A percentile compares a stretch with the other conserved stretches of the same genome.
Evolutionary conservation across 2,888 invertebrate species (phyloP).

Genomic region (Axea sp.): DNA sequence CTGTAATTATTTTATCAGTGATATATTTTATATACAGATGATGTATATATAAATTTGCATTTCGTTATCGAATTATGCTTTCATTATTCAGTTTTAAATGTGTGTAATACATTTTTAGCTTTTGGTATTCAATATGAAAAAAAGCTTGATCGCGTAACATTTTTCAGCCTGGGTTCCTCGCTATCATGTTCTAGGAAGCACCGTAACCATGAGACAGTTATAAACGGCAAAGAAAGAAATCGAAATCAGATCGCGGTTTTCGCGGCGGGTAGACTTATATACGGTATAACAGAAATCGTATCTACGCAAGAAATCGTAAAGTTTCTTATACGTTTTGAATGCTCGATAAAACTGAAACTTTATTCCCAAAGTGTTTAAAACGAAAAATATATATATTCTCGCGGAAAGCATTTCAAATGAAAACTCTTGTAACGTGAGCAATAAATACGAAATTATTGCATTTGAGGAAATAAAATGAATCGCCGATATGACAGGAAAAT

Average conservation of each 20-base stretch:
- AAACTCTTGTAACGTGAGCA: constrained; percentile 34
- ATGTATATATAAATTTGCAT: too few relatives aligned
- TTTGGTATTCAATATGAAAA: too few relatives aligned
- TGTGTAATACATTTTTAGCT: too few relatives aligned
- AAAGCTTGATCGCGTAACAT: neutral
- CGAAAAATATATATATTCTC: constrained; percentile 40
- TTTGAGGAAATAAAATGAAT: constrained; percentile 16
- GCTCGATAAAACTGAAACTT: constrained; percentile 52
- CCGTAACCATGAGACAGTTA: constrained; percentile 41
- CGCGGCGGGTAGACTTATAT: constrained; percentile 9
- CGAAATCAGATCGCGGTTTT: constrained; percentile 52
- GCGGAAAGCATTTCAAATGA: constrained; percentile 38
- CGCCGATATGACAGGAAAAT: constrained; percentile 32
- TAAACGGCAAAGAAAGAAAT: constrained; percentile 42
- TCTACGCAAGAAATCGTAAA: constrained; percentile 48
- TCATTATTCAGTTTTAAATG: too few relatives aligned
- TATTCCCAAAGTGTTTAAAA: constrained; percentile 53
- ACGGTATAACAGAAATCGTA: constrained; percentile 37
- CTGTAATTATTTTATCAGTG: too few relatives aligned
- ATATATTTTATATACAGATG: too few relatives aligned
- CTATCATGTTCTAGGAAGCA: constrained; percentile 27
- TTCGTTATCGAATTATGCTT: too few relatives aligned
- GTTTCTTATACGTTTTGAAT: constrained; percentile 38
- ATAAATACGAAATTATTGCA: constrained; percentile 43
- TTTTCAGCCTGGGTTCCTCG: neutral